Base-by-base conservation (phyloP, 2,888 invertebrate genomes). In the Priocnemis perturbator region DNA sequence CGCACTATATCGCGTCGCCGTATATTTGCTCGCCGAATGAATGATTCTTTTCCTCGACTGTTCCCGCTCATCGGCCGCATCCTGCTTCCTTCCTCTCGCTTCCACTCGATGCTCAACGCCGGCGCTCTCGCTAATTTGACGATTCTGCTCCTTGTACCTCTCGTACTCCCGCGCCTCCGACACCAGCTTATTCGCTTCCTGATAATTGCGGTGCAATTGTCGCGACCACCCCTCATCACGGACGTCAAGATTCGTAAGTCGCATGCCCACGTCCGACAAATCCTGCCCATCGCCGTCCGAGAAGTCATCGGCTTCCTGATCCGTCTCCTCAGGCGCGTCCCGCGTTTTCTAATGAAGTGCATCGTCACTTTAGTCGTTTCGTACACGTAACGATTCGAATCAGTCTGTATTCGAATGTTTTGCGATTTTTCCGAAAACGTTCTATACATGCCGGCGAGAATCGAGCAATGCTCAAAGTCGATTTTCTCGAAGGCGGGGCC, bases 21-120 rank as follows among this genome's bases (percentile, higher is more conserved):
- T n/a, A 57, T 30, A 64, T 48, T 76, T 78, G 52, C 71, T 74
- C 58, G 69, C 68, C 23, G 74, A 63, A 68, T 37, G 37, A 3
- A 37, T 1, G 7, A 11, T 37, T 37, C 37, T 37, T 69, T 47
- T 59, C 67, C 48, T 71, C 59, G 58, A 67, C 11, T 62, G 58
- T 15, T 23, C 47, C 7, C 60, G 44, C n/a, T 14, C 44, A 1
- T 65, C 67, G 17, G n/a, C 30, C 17, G 17, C 4, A 21, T 37
- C 14, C n/a, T 45, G 3, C 55, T 55, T 20, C 47, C 20, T 37
- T 37, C 7, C 37, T 11, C 11, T 37, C 7, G 7, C 7, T 37
- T 37, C 59, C 30, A 17, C 52, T 21, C 17, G 15, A 44, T 58
- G 21, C 21, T 44, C 52, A 15, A 56, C 44, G 23, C 53, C 52